A percentile compares a stretch with the other conserved stretches of the same genome.
phyloP scores from a whole-genome alignment of 64 coral and sea anemone species.

The Montipora cactus region DNA sequence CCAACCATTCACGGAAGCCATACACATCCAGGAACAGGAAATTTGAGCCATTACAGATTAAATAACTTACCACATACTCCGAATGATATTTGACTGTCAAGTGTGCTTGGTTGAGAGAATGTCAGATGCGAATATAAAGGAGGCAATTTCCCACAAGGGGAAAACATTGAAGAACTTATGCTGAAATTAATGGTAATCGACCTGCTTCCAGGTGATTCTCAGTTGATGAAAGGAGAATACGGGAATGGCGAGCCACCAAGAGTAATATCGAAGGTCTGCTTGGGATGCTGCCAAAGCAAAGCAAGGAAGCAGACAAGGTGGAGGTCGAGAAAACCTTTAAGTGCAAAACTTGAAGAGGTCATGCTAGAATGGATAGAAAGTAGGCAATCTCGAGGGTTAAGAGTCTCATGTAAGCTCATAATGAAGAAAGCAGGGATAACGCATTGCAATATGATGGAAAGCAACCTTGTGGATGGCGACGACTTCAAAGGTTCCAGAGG shows the following conservation, averaged over 20 bases:
- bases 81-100: neutral
- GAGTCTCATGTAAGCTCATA: slow-evolving; percentile 42
- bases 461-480: slow-evolving; percentile 41
- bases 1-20: too few species aligned
- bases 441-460: slow-evolving; percentile 32
- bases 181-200: slow-evolving; percentile 17
- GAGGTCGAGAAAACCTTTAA: slow-evolving; percentile 59
- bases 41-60: neutral
- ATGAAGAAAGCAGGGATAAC: slow-evolving; percentile 35
- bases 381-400: slow-evolving; percentile 44
- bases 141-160: slow-evolving; percentile 41
- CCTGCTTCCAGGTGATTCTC: slow-evolving; percentile 67
- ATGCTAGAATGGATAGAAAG: slow-evolving; percentile 34
- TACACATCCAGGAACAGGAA: too few species aligned
- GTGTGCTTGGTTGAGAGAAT: neutral
- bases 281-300: slow-evolving; percentile 38
- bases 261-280: slow-evolving; percentile 69
- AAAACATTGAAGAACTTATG: slow-evolving; percentile 48
- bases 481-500: slow-evolving; percentile 67
- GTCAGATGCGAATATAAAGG: slow-evolving; percentile 5
- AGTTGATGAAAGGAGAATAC: slow-evolving; percentile 64
- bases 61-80: neutral
- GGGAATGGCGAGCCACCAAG: slow-evolving; percentile 72
- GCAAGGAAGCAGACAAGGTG: slow-evolving; percentile 39
- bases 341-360: slow-evolving; percentile 31